Base-by-base conservation (phyloP, 2,797 vertebrate species). In the Pelochelys cantorii region DNA sequence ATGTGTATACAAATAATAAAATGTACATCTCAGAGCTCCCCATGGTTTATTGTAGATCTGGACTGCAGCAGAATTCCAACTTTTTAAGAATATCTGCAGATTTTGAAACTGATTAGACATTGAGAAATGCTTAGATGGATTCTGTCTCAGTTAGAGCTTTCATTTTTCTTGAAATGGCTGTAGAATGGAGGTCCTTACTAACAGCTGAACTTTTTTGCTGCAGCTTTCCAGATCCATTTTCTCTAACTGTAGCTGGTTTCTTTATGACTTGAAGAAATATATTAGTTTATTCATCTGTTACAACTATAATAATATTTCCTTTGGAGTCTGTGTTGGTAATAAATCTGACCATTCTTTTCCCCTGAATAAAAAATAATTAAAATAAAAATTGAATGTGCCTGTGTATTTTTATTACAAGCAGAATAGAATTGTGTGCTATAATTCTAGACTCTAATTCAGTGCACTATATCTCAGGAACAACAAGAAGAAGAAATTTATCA, bases 271-370 rank as follows among this genome's bases (percentile, higher is more conserved):
- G 91, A 92, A 97, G 78, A 95, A 96, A 97, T 95, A 34, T 95
- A 94, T 97, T 98, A 91, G 94, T 96, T 97, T 98, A 97, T 96
- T 97, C 97, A 97, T 97, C 92, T 97, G 94, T 96, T 97, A 96
- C 90, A 94, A 90, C 93, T 97, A 79, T 95, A 98, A 97, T 97
- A 97, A 97, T 95, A 97, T 96, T 98, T 93, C 93, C 91, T 96
- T 96, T 96, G 97, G 92, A 97, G 92, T 93, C 92, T 92, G 93
- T 87, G 75, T 96, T n/a, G 0, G 86, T 96, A 95, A 97, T 98
- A 98, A 97, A 98, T 98, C 97, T 97, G 90, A 87, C 89, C 89
- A 88, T 90, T 97, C 89, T 91, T 80, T 97, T 97, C 92, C 79
- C 87, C 77, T 90, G 97, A 93, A 97, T 86, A 97, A 97, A 68